Evolutionary conservation across 2,888 invertebrate genomes (phyloP).

Genomic region (Caenorhabditis doughertyi): DNA sequence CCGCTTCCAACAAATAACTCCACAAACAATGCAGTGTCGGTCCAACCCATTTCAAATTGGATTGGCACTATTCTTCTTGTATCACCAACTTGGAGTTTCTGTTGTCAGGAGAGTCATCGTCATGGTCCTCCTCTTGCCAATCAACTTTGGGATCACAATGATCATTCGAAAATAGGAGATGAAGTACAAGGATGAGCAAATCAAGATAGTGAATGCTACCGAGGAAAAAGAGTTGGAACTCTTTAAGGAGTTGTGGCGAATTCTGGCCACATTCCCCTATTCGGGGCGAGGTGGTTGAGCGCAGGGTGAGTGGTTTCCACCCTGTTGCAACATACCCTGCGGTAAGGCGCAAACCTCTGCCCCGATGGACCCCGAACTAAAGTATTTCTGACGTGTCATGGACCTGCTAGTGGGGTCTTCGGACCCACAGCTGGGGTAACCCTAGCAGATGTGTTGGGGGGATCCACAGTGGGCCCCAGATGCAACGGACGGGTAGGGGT

Average conservation of each 20-base stretch:
- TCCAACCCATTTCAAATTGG: conserved; percentile 78
- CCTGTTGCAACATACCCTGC: too few relatives aligned
- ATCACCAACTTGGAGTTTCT: conserved; percentile 87
- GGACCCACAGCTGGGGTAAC: too few relatives aligned
- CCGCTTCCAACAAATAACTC: conserved; percentile 83
- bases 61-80: conserved; percentile 83
- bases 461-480: too few relatives aligned
- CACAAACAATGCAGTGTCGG: conserved; percentile 82
- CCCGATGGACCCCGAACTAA: too few relatives aligned
- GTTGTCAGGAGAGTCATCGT: conserved; percentile 94
- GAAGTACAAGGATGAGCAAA: conserved; percentile 94
- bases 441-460: too few relatives aligned
- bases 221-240: conserved; percentile 77
- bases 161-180: conserved; percentile 86
- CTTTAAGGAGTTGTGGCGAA: conserved; percentile 77
- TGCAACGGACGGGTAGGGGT: too few relatives aligned
- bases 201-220: conserved; percentile 93
- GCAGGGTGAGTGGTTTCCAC: too few relatives aligned
- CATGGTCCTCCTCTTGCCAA: conserved; percentile 91
- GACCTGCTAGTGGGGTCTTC: too few relatives aligned
- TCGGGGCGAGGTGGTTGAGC: too few relatives aligned
- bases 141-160: conserved; percentile 82
- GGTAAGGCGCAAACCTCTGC: too few relatives aligned
- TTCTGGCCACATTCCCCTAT: too few relatives aligned
- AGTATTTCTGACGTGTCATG: too few relatives aligned